Conservation (phyloP, 2,797 vertebrate genomes). For the Meda fulgida region DNA sequence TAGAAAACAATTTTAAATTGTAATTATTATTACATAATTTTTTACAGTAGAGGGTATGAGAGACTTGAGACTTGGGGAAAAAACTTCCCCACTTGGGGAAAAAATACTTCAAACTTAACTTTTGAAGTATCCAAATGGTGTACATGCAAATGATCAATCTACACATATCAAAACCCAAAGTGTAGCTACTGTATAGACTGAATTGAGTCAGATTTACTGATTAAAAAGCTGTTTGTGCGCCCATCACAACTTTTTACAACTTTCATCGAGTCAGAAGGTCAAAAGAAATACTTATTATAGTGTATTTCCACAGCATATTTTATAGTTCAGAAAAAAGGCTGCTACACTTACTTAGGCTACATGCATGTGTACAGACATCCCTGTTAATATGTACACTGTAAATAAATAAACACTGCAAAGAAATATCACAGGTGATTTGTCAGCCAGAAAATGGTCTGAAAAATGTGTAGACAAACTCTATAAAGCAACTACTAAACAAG, state of each 20-base stretch:
- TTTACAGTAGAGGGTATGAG: background rate
- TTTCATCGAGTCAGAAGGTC: background rate
- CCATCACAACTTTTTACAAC: background rate
- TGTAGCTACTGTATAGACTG: background rate
- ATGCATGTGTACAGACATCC: background rate
- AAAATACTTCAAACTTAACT: no score
- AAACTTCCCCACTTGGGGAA: no score
- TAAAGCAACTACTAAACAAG: background rate
- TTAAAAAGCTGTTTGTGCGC: background rate
- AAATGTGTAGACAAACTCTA: background rate
- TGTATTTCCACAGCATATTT: background rate
- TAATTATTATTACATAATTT: background rate
- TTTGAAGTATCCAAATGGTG: background rate
- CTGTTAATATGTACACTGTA: background rate
- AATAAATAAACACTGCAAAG: background rate
- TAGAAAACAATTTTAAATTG: background rate
- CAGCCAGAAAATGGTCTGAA: background rate
- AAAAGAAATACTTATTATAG: background rate
- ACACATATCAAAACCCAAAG: background rate
- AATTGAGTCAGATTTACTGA: background rate
- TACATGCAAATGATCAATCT: background rate
- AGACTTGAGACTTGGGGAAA: no score
- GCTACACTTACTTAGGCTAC: background rate
- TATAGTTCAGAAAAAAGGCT: no score
- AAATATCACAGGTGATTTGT: background rate